Percentiles rank a stretch among this genome's conserved stretches.
Evolutionary conservation across 2,888 invertebrate genomes (phyloP).

Genomic region (Athalia rosae): DNA sequence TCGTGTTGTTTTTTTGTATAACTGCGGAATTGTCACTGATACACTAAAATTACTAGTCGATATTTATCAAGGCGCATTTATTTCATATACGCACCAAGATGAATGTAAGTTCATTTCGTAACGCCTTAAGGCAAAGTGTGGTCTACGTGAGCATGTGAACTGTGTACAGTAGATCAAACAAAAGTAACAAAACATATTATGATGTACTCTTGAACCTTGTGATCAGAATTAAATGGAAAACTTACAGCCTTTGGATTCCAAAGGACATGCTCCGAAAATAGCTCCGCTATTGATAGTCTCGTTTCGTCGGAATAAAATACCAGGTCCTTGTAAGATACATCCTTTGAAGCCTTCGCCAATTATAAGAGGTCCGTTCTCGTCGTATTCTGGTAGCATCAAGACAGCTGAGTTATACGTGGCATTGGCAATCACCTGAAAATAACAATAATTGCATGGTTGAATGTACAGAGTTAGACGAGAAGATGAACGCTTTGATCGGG

Average conservation of each 20-base stretch:
- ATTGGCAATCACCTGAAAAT: conserved; percentile 83
- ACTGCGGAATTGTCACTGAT: too few relatives aligned
- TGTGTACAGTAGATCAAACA: neutral
- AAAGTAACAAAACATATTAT: neutral
- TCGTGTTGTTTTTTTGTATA: too few relatives aligned
- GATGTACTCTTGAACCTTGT: neutral
- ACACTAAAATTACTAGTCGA: too few relatives aligned
- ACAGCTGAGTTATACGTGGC: conserved; percentile 86
- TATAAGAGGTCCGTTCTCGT: conserved; percentile 83
- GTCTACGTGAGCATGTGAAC: neutral
- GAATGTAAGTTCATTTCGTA: too few relatives aligned
- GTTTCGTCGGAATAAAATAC: conserved; percentile 83
- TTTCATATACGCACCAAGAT: too few relatives aligned
- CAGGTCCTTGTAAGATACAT: conserved; percentile 91
- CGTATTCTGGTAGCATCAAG: conserved; percentile 83
- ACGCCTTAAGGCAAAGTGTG: neutral
- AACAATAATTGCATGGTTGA: neutral
- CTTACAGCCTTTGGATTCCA: conserved; percentile 84
- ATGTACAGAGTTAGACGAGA: too few relatives aligned
- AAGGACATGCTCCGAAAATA: conserved; percentile 85
- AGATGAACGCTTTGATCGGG: too few relatives aligned
- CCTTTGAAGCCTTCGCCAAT: conserved; percentile 89
- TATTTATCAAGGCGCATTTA: too few relatives aligned
- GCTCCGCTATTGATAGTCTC: conserved; percentile 81
- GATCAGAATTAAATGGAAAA: conserved; percentile 47